Base-by-base conservation (phyloP, 1,140 invertebrate species). In the Megalonaias nervosa region DNA sequence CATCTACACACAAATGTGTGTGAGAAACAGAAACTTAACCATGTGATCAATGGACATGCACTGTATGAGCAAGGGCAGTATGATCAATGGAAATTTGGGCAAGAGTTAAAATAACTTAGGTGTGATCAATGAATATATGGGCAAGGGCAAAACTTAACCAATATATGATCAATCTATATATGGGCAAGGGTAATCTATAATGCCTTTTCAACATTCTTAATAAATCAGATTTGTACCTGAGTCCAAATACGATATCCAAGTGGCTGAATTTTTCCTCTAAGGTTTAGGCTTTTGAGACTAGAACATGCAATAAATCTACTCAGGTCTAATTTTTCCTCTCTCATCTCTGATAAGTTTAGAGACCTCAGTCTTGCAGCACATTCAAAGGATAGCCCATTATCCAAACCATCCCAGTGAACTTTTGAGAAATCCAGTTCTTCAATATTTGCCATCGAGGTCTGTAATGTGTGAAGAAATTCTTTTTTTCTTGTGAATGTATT, bases 251-350 rank as follows among this genome's bases (percentile, higher is more conserved):
- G 67, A 57, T 48, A 66, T 21, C 70, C 70, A 15, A 59, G 67
- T 12, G 76, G 38, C 38, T 9, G 38, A 48, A 48, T 78, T 31
- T 70, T 71, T 48, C 76, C 70, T 68, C 58, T 78, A 17, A 78
- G 67, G n/a, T 78, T 78, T 23, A 78, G 65, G 56, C 69, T 72
- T 71, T 69, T 67, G 57, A 78, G 76, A 60, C 69, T 78, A 21
- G 58, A 26, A 71, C 76, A 78, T 0, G 19, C 31, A 64, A 66
- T 73, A n/a, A 67, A 71, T 38, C 38, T 78, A 16, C 17, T 67
- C 14, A 78, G 66, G 31, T 65, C 67, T 14, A 56, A 55, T 61
- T 66, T 73, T 66, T 72, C 65, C 48, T 62, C 67, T 21, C 65
- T 16, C 14, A 73, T 68, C 57, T 78, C 64, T 26, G 76, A 61